These are phyloP conservation scores for Nasalis larvatus DNA, from an alignment of 2,113 vertebrate genomes.

Conservation along the genomic window DNA sequence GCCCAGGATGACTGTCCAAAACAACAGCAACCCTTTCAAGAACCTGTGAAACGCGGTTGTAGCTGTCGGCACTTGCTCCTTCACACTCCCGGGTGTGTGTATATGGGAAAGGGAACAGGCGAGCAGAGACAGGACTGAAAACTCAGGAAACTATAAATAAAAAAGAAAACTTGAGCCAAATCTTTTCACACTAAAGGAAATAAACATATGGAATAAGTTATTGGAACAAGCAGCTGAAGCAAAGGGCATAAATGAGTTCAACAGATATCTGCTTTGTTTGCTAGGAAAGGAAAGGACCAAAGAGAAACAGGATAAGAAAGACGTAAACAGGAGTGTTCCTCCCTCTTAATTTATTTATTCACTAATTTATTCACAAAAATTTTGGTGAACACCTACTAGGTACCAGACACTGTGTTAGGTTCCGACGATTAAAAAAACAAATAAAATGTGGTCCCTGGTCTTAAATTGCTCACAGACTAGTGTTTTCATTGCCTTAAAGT, in stretches of 20 bases:
- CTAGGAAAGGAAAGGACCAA: conserved; percentile 29
- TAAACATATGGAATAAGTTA: conserved; percentile 83
- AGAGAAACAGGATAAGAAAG: not conserved
- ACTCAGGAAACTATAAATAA: conserved; percentile 75
- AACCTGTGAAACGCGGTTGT: not conserved
- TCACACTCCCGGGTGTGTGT: conserved; percentile 26
- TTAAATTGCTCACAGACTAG: not conserved
- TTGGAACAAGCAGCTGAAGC: conserved; percentile 62
- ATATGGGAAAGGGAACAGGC: not conserved
- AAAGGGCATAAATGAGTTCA: conserved; percentile 79
- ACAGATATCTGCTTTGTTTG: conserved; percentile 70
- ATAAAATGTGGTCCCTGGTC: conserved; percentile 61
- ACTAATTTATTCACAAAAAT: not conserved
- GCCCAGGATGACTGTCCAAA: not conserved
- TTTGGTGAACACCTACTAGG: not conserved
- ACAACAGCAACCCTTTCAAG: not conserved
- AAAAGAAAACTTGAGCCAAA: conserved; percentile 49
- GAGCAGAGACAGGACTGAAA: conserved; percentile 48
- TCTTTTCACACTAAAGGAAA: conserved; percentile 70
- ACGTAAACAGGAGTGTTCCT: not conserved
- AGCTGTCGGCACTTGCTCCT: not conserved
- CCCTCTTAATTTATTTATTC: not conserved
- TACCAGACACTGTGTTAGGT: not conserved
- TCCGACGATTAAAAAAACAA: conserved; percentile 25
- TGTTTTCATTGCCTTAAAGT: not conserved